Conservation (phyloP, 2,797 vertebrate genomes). For the Zenarchopterus dispar region DNA sequence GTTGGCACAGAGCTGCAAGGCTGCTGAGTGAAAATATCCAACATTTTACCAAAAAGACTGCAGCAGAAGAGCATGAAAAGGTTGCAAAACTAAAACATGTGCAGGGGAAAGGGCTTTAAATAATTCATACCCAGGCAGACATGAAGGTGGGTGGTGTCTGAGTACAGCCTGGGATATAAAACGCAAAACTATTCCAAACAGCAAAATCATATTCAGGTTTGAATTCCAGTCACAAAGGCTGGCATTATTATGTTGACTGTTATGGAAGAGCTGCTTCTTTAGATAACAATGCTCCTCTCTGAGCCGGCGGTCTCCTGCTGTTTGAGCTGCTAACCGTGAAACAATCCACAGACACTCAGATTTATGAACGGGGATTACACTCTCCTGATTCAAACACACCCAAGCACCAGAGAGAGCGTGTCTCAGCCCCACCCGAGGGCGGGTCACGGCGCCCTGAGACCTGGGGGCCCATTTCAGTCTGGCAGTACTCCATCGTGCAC, state of each 20-base stretch:
- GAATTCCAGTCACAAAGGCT: conserved; percentile 6
- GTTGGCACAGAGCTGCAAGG: conserved; percentile 20
- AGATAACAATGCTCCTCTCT: neutral
- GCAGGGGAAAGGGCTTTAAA: conserved; percentile 37
- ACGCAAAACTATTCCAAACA: conserved; percentile 15
- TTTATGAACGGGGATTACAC: conserved; percentile 12
- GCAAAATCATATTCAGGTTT: conserved; percentile 15
- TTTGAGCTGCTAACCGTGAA: conserved; percentile 5
- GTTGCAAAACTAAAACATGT: conserved; percentile 5
- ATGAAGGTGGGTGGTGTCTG: conserved; percentile 48
- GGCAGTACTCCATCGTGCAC: conserved; percentile 32
- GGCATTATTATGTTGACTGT: neutral
- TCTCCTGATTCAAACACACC: conserved; percentile 8
- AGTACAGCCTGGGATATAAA: conserved; percentile 19
- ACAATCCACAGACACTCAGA: conserved; percentile 23
- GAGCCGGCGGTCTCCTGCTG: conserved; percentile 7
- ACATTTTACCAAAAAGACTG: conserved; percentile 5
- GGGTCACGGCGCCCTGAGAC: conserved; percentile 27
- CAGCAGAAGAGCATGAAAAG: neutral
- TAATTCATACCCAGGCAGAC: conserved; percentile 57
- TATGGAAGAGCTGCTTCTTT: conserved; percentile 5
- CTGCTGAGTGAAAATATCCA: conserved; percentile 8
- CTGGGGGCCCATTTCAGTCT: conserved; percentile 53
- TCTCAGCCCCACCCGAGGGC: conserved; percentile 43
- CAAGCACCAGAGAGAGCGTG: neutral